These are phyloP conservation scores for Passer domesticus DNA, from an alignment of 2,113 vertebrate species.

Conservation along the genomic window DNA sequence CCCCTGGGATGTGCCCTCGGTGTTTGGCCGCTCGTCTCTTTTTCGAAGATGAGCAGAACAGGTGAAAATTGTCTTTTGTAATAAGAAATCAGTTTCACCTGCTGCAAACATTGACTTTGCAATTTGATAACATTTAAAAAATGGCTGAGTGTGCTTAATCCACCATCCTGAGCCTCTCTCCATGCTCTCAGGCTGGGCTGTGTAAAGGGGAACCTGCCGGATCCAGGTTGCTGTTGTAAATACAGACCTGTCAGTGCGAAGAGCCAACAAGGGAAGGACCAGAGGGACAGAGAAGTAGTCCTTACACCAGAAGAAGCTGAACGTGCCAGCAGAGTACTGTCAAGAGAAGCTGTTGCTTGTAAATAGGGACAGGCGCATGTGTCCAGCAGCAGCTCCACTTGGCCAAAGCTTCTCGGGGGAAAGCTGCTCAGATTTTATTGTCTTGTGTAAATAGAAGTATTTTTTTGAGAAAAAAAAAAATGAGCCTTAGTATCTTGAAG, in stretches of 20 bases:
- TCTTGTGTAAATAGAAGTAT: slow-evolving; percentile 57
- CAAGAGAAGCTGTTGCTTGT: neutral
- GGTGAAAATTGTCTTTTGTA: neutral
- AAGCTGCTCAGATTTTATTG: slow-evolving; percentile 39
- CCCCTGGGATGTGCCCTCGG: neutral
- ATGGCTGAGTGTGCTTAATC: neutral
- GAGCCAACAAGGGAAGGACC: neutral
- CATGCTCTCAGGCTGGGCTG: neutral
- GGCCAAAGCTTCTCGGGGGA: neutral
- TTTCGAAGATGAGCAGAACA: neutral
- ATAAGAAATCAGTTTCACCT: neutral
- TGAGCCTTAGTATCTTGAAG: slow-evolving; percentile 40
- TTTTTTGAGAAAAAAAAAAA: neutral
- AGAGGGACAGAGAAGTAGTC: neutral
- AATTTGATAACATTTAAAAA: neutral
- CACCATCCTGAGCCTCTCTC: neutral
- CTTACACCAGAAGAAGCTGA: neutral
- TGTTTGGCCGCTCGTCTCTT: rapidly evolving
- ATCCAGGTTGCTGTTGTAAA: neutral
- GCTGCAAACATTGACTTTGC: neutral
- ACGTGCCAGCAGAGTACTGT: neutral
- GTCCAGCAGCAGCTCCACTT: neutral
- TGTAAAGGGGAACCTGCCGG: rapidly evolving
- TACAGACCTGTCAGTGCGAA: neutral
- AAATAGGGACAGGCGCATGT: neutral